phyloP scores from a whole-genome alignment of 2,113 vertebrate species.

The Panurus biarmicus region DNA sequence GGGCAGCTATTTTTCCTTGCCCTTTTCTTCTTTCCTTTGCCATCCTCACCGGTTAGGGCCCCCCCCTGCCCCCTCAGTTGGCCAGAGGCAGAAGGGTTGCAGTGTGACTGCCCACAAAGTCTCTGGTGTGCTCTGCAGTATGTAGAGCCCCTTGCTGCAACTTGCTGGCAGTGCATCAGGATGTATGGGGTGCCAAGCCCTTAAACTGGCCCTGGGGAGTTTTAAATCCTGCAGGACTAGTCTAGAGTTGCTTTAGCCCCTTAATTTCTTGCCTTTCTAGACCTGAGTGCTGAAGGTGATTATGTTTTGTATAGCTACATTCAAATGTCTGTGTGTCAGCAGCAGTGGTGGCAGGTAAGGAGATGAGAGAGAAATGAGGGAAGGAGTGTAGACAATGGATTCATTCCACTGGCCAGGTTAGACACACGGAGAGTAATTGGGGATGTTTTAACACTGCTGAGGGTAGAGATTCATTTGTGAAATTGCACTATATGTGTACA shows the following conservation, averaged over 20 bases:
- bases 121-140: not conserved
- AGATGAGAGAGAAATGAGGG: fast-evolving
- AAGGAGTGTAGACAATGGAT: not conserved
- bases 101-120: not conserved
- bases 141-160: not conserved
- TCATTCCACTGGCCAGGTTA: not conserved
- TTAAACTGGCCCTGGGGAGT: not conserved
- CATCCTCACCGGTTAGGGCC: not conserved
- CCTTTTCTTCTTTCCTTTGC: not conserved
- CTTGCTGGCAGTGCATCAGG: not conserved
- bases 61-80: not conserved
- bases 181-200: not conserved
- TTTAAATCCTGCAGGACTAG: not conserved
- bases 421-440: fast-evolving
- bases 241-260: not conserved
- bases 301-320: not conserved
- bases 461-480: not conserved
- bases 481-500: not conserved
- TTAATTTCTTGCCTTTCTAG: not conserved
- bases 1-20: not conserved
- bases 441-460: not conserved
- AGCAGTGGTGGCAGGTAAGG: not conserved
- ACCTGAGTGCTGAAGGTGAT: not conserved
- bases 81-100: not conserved
- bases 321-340: not conserved